Evolutionary conservation across 1,140 invertebrate species (phyloP), one percentile per base, ranked within the genome.

Genomic region (Ceratitis capitata): DNA sequence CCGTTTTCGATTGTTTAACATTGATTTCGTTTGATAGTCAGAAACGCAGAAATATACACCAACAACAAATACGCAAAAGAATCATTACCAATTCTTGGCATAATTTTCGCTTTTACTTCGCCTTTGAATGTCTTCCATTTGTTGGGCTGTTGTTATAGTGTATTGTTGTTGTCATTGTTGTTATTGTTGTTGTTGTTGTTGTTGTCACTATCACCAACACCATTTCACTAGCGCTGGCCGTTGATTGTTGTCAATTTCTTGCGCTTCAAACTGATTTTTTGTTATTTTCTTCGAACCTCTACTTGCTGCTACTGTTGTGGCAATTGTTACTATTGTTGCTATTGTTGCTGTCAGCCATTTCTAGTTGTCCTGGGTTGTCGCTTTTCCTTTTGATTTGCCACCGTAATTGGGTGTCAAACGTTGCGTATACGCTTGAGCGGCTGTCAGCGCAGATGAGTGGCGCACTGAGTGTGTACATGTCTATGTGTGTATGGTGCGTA

Each of bases 391-490:
- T 69, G 29, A 69, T 39, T 69, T 69, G 61, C 61, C 61, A 14
- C 61, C 32, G 61, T 69, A 69, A 69, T 69, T 69, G 61, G 61
- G 61, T 69, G 61, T 69, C 61, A 69, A 69, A 69, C 61, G 32
- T 69, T 69, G 32, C 61, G 61, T 39, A 69, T 69, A 69, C 61
- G 61, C 61, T 16, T 19, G 61, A 19, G 16, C 39, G 61, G 61
- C 2, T 39, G 61, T 69, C 61, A 39, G 61, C 61, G 10, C n/a
- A 19, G 51, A 14, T 9, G n/a, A 56, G n/a, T n/a, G 23, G 51
- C 51, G n/a, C 51, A 9, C 19, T 23, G 23, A 56, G 9, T 35
- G 14, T 53, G 61, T 35, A 35, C 32, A 4, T 3, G n/a, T 14
- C 12, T 3, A 23, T 23, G 5, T 19, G 0, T 4, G 29, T 0